Evolutionary conservation across 2,113 vertebrate species (phyloP).

Genomic region (Alces alces): DNA sequence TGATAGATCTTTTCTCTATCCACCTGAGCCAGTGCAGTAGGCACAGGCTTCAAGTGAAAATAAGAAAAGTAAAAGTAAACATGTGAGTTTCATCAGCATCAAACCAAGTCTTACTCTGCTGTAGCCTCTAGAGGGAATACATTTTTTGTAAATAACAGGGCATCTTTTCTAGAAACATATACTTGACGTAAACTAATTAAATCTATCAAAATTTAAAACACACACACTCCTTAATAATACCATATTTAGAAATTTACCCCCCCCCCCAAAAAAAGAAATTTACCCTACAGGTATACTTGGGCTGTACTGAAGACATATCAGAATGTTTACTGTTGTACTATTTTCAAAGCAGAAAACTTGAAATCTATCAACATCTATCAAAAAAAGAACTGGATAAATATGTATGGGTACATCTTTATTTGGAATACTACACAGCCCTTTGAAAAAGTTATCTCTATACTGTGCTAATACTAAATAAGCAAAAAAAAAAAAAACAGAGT

Average conservation of each 20-base stretch:
- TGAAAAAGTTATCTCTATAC: background rate
- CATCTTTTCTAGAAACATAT: background rate
- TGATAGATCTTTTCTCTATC: slow-evolving; percentile 99
- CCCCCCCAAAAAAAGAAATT: background rate
- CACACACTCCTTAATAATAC: background rate
- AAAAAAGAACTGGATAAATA: slow-evolving; percentile 22
- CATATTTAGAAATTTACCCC: slow-evolving; percentile 15
- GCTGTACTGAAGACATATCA: background rate
- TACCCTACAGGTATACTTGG: background rate
- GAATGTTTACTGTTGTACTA: background rate
- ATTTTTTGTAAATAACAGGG: background rate
- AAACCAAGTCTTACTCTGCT: slow-evolving; percentile 10
- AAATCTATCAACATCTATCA: background rate
- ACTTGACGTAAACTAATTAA: slow-evolving; percentile 23
- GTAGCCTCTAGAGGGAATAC: background rate
- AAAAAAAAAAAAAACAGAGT: background rate
- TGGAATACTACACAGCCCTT: background rate
- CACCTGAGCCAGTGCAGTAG: slow-evolving; percentile 94
- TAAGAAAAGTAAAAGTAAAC: slow-evolving; percentile 27
- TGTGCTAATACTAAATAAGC: background rate
- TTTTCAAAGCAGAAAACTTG: slow-evolving; percentile 23
- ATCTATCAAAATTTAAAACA: slow-evolving; percentile 1
- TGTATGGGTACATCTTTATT: background rate
- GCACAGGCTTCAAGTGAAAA: slow-evolving; percentile 87
- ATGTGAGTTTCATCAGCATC: slow-evolving; percentile 1